These are phyloP conservation scores for Hydractinia symbiolongicarpus DNA, from an alignment of 30 jellyfish, hydroid and myxozoan species.

Conservation along the genomic window DNA sequence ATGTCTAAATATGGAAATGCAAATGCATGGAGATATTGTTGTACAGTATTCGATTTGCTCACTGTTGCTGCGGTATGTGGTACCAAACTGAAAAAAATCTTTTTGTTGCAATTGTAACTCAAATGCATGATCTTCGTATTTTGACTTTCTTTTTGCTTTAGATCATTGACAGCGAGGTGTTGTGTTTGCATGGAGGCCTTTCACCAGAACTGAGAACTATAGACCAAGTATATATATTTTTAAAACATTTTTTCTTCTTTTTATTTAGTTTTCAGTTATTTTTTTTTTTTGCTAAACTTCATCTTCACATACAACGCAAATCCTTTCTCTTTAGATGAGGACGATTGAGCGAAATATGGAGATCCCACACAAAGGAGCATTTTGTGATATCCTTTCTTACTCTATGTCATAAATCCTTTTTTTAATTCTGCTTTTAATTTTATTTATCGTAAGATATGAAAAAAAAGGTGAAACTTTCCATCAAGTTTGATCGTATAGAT, in stretches of 20 bases:
- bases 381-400: constrained; percentile 85
- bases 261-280: neutral
- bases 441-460: neutral
- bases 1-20: constrained; percentile 97
- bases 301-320: neutral
- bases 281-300: neutral
- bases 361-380: constrained; percentile 95
- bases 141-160: neutral
- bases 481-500: neutral
- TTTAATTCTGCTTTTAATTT: neutral
- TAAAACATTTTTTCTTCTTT: neutral
- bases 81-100: neutral
- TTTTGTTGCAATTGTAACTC: neutral
- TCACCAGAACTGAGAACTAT: constrained; percentile 88
- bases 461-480: neutral
- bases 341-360: constrained; percentile 89
- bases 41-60: constrained; percentile 84
- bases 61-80: constrained; percentile 90
- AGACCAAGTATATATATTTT: constrained; percentile 56
- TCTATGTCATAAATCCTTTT: neutral
- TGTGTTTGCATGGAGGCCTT: constrained; percentile 98
- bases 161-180: constrained; percentile 87
- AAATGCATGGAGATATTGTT: constrained; percentile 94
- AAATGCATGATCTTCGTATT: neutral
- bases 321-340: constrained; percentile 51